A percentile compares a stretch with the other conserved stretches of the same genome.
phyloP scores from a whole-genome alignment of 2,888 invertebrate species.

The Charanyca ferruginea region DNA sequence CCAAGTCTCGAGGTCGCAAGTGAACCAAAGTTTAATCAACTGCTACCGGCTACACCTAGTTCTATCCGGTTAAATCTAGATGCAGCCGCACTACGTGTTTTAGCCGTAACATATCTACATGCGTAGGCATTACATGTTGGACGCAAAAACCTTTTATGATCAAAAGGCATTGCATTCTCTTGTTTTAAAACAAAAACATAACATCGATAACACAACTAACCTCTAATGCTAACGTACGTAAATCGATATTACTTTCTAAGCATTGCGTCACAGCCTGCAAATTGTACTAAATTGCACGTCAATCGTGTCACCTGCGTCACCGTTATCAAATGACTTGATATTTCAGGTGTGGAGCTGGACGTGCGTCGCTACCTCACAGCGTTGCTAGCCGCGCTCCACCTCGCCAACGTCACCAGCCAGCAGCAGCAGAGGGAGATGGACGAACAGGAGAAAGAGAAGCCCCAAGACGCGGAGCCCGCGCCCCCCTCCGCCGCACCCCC shows the following conservation, averaged over 20 bases:
- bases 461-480: conserved; percentile 66
- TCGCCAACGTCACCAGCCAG: conserved; percentile 83
- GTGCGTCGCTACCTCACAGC: conserved; percentile 86
- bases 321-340: conserved; percentile 6
- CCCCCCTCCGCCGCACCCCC: conserved; percentile 63
- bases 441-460: conserved; percentile 58
- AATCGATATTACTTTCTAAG: conserved; percentile 25
- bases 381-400: conserved; percentile 84
- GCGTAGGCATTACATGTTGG: background rate
- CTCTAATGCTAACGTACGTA: conserved; percentile 4
- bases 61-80: no score
- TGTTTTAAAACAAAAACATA: conserved; percentile 12
- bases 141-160: background rate
- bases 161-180: conserved; percentile 3
- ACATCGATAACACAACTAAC: conserved; percentile 1
- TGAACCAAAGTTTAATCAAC: no score
- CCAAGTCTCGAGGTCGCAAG: no score
- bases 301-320: conserved; percentile 22
- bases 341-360: conserved; percentile 84
- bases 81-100: no score
- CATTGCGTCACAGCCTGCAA: conserved; percentile 4
- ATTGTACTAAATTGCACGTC: conserved; percentile 8
- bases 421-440: conserved; percentile 75
- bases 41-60: no score
- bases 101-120: no score